phyloP scores from a whole-genome alignment of 2,888 invertebrate species.

The Drosophila siamana region DNA sequence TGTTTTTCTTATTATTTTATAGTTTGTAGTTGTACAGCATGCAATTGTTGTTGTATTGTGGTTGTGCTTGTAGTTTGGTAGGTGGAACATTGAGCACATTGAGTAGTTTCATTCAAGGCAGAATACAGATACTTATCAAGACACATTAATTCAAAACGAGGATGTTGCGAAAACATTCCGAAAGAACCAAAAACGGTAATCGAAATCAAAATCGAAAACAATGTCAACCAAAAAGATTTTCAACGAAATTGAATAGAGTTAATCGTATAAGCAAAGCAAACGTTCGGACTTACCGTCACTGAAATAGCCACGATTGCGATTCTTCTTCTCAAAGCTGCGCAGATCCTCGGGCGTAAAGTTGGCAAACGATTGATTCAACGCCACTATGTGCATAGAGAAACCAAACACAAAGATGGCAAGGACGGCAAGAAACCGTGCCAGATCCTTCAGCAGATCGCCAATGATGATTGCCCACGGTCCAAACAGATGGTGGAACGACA shows the following conservation, averaged over 20 bases:
- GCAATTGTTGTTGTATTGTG: slow-evolving; percentile 77
- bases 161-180: slow-evolving; percentile 76
- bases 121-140: slow-evolving; percentile 84
- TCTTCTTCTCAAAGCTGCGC: slow-evolving; percentile 87
- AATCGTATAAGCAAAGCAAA: slow-evolving; percentile 63
- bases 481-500: slow-evolving; percentile 99
- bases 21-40: slow-evolving; percentile 71
- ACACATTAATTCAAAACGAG: slow-evolving; percentile 69
- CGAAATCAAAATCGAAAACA: slow-evolving; percentile 21
- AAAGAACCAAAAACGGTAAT: slow-evolving; percentile 37
- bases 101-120: slow-evolving; percentile 75
- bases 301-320: slow-evolving; percentile 87
- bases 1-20: slow-evolving; percentile 32
- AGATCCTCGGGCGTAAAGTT: slow-evolving; percentile 89
- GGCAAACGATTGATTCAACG: slow-evolving; percentile 96
- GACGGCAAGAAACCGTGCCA: slow-evolving; percentile 98
- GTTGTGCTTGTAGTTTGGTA: slow-evolving; percentile 58
- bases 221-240: slow-evolving; percentile 5
- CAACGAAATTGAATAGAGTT: slow-evolving; percentile 21
- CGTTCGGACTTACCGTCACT: slow-evolving; percentile 89
- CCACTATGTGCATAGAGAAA: slow-evolving; percentile 98
- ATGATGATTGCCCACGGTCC: slow-evolving; percentile 99
- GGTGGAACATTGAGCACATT: slow-evolving; percentile 70
- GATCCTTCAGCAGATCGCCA: slow-evolving; percentile 96
- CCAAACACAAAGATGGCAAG: slow-evolving; percentile 99